Conservation (phyloP, 1,140 invertebrate genomes). For the Magallana gigas region DNA sequence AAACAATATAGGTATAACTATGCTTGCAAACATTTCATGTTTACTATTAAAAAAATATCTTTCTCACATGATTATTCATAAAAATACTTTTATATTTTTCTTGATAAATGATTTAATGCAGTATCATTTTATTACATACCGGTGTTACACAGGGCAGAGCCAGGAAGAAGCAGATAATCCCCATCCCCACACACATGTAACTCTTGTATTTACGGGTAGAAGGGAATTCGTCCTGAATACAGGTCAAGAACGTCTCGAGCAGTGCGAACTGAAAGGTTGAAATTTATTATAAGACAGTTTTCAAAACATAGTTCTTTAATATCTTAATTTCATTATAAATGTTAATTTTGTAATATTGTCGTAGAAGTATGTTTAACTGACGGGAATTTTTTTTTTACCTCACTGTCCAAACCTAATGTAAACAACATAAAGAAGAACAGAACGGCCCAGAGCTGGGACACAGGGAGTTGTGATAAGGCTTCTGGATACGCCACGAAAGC, state of each 20-base stretch:
- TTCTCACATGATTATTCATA: too few species aligned
- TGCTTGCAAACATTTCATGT: too few species aligned
- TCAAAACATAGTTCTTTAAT: too few species aligned
- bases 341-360: not conserved
- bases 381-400: slow-evolving; percentile 81
- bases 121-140: slow-evolving; percentile 49
- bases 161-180: slow-evolving; percentile 62
- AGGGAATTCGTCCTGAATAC: slow-evolving; percentile 86
- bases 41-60: too few species aligned
- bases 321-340: not conserved
- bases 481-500: slow-evolving; percentile 93
- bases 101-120: too few species aligned
- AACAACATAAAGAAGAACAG: slow-evolving; percentile 96
- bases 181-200: slow-evolving; percentile 63
- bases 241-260: slow-evolving; percentile 87
- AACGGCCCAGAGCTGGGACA: slow-evolving; percentile 90
- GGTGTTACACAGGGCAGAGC: slow-evolving; percentile 69
- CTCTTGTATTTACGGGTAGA: slow-evolving; percentile 69
- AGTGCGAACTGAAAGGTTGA: slow-evolving; percentile 86
- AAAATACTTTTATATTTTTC: too few species aligned
- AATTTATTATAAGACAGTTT: too few species aligned
- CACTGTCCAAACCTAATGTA: slow-evolving; percentile 92
- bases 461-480: slow-evolving; percentile 88
- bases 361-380: not conserved
- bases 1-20: too few species aligned